Base-by-base conservation (phyloP, 2,888 invertebrate genomes). In the Nasonia oneida region DNA sequence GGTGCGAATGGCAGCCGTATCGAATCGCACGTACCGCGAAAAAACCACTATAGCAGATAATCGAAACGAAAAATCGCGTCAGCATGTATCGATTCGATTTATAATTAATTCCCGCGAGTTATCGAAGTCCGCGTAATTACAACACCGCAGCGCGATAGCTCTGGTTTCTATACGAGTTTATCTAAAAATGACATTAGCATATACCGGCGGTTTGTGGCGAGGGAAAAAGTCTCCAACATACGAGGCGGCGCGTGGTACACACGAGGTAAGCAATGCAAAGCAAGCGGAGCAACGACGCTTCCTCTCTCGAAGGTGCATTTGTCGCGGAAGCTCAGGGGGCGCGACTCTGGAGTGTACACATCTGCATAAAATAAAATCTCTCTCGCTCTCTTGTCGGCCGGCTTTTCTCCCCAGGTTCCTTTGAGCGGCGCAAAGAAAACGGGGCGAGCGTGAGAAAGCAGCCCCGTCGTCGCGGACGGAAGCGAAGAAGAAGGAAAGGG, bases 281-380 rank as follows among this genome's bases (percentile, higher is more conserved):
- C 67, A 67, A 67, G 33, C 67, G 14, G 23, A 64, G 64, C 64
- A 64, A 64, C 64, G 23, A 29, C 3, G 12, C 29, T 64, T 64
- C 64, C 64, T 29, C 64, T 64, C 67, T 67, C 67, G 67, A 74
- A 50, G 42, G 42, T 47, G 74, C 12, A 74, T 74, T 74, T 74
- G 47, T 39, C 74, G 42, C 42, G 42, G 47, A 74, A 74, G 23
- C 74, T 42, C 47, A 42, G 18, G 23, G 42, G 42, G 33, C 57
- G 23, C 3, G n/a, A 42, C 39, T 67, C 67, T 23, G 3, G 67
- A 29, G 67, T 67, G 33, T 67, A 42, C 47, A 47, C 50, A 74
- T 74, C 47, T 74, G 23, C 74, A 74, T 74, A 47, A 67, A 67
- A 74, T 73, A 33, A 73, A 73, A 73, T 37, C 73, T 74, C 74